Evolutionary conservation across 2,888 invertebrate genomes (phyloP).

Genomic region (Tetragonula carbonaria): DNA sequence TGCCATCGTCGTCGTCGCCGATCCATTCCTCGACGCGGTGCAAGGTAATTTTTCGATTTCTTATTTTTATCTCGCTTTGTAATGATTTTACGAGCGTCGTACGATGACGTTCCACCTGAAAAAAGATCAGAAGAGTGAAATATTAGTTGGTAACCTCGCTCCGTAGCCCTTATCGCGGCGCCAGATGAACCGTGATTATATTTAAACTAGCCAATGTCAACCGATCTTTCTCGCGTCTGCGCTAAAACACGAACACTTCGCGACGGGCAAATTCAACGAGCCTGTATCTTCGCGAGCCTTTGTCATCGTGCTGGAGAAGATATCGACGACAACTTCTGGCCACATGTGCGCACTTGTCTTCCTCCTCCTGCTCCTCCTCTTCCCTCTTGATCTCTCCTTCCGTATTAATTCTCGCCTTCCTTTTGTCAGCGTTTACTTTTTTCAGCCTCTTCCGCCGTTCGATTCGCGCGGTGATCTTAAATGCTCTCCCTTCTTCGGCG

Average conservation of each 20-base stretch:
- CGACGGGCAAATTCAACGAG: slow-evolving; percentile 74
- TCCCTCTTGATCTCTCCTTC: slow-evolving; percentile 29
- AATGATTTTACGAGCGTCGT: neutral
- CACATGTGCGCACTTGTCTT: slow-evolving; percentile 72
- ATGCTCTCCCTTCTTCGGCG: slow-evolving; percentile 41
- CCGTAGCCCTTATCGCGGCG: neutral
- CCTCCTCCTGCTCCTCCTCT: neutral
- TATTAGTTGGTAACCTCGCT: too few species aligned
- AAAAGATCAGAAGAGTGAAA: neutral
- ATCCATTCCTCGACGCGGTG: slow-evolving; percentile 64
- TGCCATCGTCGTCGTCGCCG: slow-evolving; percentile 51
- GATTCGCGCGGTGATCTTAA: slow-evolving; percentile 53
- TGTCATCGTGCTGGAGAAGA: slow-evolving; percentile 65
- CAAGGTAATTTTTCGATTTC: slow-evolving; percentile 67
- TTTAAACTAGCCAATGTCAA: slow-evolving; percentile 55
- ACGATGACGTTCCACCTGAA: neutral
- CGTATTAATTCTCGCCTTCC: slow-evolving; percentile 36
- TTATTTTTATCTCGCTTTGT: neutral
- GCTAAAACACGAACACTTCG: slow-evolving; percentile 68
- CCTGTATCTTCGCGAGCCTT: slow-evolving; percentile 59
- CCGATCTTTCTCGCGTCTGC: slow-evolving; percentile 36
- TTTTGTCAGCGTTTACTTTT: slow-evolving; percentile 53
- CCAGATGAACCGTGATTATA: slow-evolving; percentile 43
- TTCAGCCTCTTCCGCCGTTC: slow-evolving; percentile 41
- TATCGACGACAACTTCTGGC: slow-evolving; percentile 76